Evolutionary conservation across 2,797 vertebrate genomes (phyloP).

Genomic region (Benthosema pterotum): DNA sequence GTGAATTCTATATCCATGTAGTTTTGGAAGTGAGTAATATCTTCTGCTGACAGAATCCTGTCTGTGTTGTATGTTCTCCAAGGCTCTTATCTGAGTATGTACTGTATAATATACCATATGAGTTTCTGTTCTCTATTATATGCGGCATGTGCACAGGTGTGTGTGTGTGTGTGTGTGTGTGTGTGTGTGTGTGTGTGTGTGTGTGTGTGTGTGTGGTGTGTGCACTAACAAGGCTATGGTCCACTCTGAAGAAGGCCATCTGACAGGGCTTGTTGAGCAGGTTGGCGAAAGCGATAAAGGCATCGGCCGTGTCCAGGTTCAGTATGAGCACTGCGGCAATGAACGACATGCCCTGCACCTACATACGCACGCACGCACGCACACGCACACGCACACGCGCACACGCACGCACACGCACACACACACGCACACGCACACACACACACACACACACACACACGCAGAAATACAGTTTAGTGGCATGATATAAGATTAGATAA

Average conservation of each 20-base stretch:
- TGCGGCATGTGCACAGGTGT: neutral
- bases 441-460: too few species aligned
- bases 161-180: neutral
- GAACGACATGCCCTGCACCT: slow-evolving; percentile 97
- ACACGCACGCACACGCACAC: too few species aligned
- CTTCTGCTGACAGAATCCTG: too few species aligned
- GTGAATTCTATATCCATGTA: too few species aligned
- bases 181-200: neutral
- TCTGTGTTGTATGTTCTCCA: too few species aligned
- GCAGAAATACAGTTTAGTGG: too few species aligned
- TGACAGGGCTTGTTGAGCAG: slow-evolving; percentile 95
- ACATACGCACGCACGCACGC: slow-evolving; percentile 29
- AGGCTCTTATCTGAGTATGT: too few species aligned
- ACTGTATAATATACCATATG: too few species aligned
- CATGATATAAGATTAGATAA: too few species aligned
- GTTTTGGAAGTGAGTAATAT: too few species aligned
- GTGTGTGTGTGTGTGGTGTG: slow-evolving; percentile 2
- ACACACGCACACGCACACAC: too few species aligned
- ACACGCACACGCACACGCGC: neutral
- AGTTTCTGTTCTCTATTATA: too few species aligned
- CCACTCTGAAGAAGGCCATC: slow-evolving; percentile 95
- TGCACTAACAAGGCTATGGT: slow-evolving; percentile 93
- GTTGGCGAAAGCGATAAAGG: slow-evolving; percentile 95
- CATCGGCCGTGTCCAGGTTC: slow-evolving; percentile 92
- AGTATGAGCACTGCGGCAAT: slow-evolving; percentile 91